A percentile compares a stretch with the other conserved stretches of the same genome.
Conservation (phyloP, 2,113 vertebrate species). For the Ageneiosus marmoratus region DNA sequence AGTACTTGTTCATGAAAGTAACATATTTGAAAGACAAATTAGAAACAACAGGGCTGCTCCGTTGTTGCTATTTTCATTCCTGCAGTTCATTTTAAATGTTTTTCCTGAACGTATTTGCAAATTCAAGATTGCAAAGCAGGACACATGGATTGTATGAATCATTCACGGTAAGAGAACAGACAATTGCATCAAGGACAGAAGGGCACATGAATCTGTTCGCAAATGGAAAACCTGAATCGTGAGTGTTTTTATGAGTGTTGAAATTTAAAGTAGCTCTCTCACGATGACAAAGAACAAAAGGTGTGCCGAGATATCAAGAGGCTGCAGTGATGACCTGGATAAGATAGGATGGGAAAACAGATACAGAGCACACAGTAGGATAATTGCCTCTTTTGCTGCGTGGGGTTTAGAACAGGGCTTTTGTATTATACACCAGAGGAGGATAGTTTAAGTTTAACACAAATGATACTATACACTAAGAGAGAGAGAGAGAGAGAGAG, state of each 20-base stretch:
- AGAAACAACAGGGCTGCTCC: conserved; percentile 8
- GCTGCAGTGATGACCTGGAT: background rate
- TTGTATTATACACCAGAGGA: conserved; percentile 5
- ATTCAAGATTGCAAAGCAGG: conserved; percentile 28
- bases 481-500: no score
- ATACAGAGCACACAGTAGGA: background rate
- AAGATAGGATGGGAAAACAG: conserved; percentile 21
- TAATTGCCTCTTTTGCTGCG: conserved; percentile 22
- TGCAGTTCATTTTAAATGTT: background rate
- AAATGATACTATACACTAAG: conserved; percentile 5
- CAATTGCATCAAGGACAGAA: conserved; percentile 25
- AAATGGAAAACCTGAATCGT: conserved; percentile 40
- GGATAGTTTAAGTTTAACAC: conserved; percentile 5
- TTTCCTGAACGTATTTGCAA: background rate
- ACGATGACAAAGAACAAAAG: conserved; percentile 37
- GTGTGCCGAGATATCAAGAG: conserved; percentile 13
- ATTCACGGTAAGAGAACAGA: conserved; percentile 33
- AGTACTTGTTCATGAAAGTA: background rate
- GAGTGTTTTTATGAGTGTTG: background rate
- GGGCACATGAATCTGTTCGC: conserved; percentile 46
- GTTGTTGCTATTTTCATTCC: background rate
- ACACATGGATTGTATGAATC: no score
- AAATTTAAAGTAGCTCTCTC: conserved; percentile 40
- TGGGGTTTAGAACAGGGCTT: conserved; percentile 4
- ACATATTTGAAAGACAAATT: conserved; percentile 13